Evolutionary conservation across 2,797 vertebrate species (phyloP), one percentile per base, ranked within the genome.

Genomic region (Calcarius lapponicus): DNA sequence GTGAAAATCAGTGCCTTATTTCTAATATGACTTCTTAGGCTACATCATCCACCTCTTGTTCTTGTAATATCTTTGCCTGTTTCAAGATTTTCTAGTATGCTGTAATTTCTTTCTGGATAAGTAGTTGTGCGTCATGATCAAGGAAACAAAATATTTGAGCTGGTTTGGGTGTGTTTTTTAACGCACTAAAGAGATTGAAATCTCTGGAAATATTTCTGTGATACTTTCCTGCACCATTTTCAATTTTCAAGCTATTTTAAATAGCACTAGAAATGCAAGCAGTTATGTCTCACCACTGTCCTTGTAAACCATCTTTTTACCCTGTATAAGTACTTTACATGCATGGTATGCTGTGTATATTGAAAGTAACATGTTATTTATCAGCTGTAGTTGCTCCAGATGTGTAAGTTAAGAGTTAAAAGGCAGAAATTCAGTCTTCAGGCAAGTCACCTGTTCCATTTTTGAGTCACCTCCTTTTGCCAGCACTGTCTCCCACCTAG

Each of bases 361-460:
- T 76, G 88, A 31, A 84, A 86, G 32, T 86, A 80, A 76, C 15
- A 0, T 72, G 56, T 61, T 83, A 6, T 81, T 92, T 88, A 80
- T 73, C 83, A 86, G 56, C 67, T 86, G 20, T 60, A 91, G 76
- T 67, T 84, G 53, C 66, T 74, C 88, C 85, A 78, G 66, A 72
- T 29, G 1, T 71, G 20, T 60, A 36, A 91, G 34, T 36, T 93
- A 25, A 74, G 72, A 83, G 40, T 36, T 94, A 38, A 78, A 79
- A 88, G 34, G 19, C 11, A 32, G 85, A 91, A 72, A 78, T 80
- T 54, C 6, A 2, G 12, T 73, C 88, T 80, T 88, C 78, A 66
- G 91, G 79, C 94, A 93, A 93, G 81, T 94, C 85, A 93, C 13
- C 34, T 88, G 12, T 81, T 90, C 48, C 67, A 19, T 66, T 95